Percentiles rank a stretch among this genome's conserved stretches.
Evolutionary conservation across 1,140 invertebrate species (phyloP).

Genomic region (Drosophila eugracilis): DNA sequence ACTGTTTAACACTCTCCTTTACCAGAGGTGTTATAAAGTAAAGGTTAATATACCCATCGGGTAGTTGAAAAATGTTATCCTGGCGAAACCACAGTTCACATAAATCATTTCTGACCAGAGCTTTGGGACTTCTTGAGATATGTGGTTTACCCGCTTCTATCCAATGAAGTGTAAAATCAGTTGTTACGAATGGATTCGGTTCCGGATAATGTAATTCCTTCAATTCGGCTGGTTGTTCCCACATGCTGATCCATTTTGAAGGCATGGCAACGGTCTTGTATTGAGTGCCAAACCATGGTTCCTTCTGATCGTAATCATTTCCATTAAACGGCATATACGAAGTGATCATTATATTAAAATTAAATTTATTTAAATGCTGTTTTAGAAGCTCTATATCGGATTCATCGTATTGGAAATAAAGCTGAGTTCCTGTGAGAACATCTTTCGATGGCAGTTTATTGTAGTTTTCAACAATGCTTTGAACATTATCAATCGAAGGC

Average conservation of each 20-base stretch:
- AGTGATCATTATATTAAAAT: conserved; percentile 90
- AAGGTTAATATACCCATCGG: conserved; percentile 91
- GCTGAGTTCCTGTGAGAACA: conserved; percentile 90
- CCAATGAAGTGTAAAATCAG: conserved; percentile 60
- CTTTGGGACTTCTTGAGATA: conserved; percentile 56
- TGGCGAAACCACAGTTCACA: conserved; percentile 94
- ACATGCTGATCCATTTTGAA: conserved; percentile 86
- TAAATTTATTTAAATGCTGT: conserved; percentile 88
- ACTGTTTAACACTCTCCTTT: conserved; percentile 87
- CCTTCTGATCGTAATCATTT: conserved; percentile 87
- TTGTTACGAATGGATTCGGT: conserved; percentile 55
- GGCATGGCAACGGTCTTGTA: conserved; percentile 86
- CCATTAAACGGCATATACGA: conserved; percentile 87
- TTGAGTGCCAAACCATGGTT: conserved; percentile 87
- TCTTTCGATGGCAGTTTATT: conserved; percentile 91
- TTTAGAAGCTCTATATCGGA: conserved; percentile 88
- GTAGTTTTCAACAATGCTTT: conserved; percentile 91
- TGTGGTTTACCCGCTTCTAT: conserved; percentile 40
- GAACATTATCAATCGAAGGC: conserved; percentile 90
- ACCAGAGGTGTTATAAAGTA: conserved; percentile 90
- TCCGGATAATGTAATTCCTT: conserved; percentile 64
- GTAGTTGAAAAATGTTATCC: conserved; percentile 93
- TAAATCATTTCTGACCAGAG: conserved; percentile 87
- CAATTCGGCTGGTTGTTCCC: conserved; percentile 86
- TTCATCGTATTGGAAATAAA: conserved; percentile 93